Evolutionary conservation across 2,888 invertebrate genomes (phyloP).

Genomic region (Aphelenchoides bicaudatus): DNA sequence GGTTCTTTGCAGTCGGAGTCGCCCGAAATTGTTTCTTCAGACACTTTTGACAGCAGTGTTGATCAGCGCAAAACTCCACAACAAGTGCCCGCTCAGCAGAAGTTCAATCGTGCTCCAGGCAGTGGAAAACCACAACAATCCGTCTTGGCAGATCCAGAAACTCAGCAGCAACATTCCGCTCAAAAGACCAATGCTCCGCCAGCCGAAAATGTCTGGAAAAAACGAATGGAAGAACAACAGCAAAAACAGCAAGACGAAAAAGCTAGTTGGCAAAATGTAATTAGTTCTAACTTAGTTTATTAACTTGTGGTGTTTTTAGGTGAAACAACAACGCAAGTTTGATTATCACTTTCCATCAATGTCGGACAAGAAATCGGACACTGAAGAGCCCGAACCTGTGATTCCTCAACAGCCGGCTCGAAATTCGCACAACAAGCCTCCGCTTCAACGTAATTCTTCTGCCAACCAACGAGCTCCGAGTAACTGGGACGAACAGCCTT

Average conservation of each 20-base stretch:
- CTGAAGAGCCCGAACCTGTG: background rate
- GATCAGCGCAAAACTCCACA: slow-evolving; percentile 10
- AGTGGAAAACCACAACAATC: slow-evolving; percentile 16
- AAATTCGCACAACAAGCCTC: background rate
- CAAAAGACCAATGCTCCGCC: slow-evolving; percentile 14
- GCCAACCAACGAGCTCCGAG: background rate
- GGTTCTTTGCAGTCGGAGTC: slow-evolving; percentile 1
- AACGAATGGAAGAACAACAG: slow-evolving; percentile 48
- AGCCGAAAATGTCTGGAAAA: slow-evolving; percentile 55
- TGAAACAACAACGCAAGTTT: slow-evolving; percentile 28
- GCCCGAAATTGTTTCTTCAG: too few species aligned
- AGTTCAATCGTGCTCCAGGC: slow-evolving; percentile 27
- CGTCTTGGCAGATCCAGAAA: background rate
- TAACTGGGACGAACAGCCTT: too few species aligned
- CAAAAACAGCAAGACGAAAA: slow-evolving; percentile 18
- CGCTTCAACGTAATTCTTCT: slow-evolving; percentile 1
- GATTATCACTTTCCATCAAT: slow-evolving; percentile 37
- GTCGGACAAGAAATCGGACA: slow-evolving; percentile 21
- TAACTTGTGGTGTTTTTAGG: slow-evolving; percentile 22
- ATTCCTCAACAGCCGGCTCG: background rate
- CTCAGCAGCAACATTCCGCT: slow-evolving; percentile 1
- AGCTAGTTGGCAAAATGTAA: slow-evolving; percentile 9
- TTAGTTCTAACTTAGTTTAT: background rate
- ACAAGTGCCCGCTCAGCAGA: background rate
- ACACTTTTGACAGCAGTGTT: too few species aligned